These are phyloP conservation scores for Montifringilla adamsi DNA, from an alignment of 2,113 vertebrate species.

Conservation along the genomic window DNA sequence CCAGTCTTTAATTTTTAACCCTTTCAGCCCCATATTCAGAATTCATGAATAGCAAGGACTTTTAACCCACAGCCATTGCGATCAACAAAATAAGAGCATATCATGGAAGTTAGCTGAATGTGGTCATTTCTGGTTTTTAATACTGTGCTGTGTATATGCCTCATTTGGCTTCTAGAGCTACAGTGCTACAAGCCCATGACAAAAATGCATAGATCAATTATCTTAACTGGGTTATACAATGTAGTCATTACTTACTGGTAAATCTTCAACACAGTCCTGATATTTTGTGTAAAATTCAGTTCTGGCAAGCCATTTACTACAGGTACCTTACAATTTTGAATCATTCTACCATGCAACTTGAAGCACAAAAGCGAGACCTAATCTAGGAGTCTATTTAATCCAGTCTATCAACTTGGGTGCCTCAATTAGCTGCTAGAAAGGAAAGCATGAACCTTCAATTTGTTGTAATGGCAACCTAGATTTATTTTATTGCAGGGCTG, in stretches of 20 bases:
- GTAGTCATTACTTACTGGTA: background rate
- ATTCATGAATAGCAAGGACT: background rate
- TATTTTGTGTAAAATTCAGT: background rate
- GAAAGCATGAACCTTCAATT: slow-evolving; percentile 19
- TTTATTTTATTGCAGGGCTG: background rate
- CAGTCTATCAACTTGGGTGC: background rate
- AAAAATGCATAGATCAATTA: background rate
- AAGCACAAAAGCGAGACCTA: slow-evolving; percentile 15
- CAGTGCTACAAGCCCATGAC: background rate
- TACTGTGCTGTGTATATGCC: background rate
- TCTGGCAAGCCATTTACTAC: background rate
- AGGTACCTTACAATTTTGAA: background rate
- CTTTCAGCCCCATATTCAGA: background rate
- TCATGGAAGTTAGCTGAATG: background rate
- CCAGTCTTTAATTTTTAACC: background rate
- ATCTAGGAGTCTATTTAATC: slow-evolving; percentile 36
- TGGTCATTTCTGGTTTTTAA: background rate
- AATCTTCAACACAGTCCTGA: background rate
- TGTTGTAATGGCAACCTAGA: background rate
- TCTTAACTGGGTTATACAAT: background rate
- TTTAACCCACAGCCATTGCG: fast-evolving
- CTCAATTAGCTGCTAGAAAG: slow-evolving; percentile 49
- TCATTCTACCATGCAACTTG: slow-evolving; percentile 3
- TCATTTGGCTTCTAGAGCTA: background rate
- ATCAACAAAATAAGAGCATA: background rate